Conservation (phyloP, 64 coral and sea anemone genomes). For the Stichodactyla mertensii region DNA sequence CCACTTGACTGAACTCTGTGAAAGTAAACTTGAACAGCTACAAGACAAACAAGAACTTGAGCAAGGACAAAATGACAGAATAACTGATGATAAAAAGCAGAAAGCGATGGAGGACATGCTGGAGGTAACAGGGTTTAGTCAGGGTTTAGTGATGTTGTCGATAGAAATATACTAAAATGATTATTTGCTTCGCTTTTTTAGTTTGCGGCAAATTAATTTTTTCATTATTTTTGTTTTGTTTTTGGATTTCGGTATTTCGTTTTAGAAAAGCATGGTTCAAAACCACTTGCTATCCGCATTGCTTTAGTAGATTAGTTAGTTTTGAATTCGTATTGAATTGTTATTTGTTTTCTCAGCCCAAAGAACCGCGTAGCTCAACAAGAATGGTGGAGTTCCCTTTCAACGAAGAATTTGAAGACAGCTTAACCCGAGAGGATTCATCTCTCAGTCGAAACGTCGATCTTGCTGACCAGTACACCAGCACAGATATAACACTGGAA, state of each 20-base stretch:
- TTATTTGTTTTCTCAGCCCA: background rate
- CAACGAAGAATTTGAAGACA: background rate
- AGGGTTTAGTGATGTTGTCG: background rate
- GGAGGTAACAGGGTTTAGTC: conserved; percentile 1
- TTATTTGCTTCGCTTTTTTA: no score
- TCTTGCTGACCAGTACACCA: background rate
- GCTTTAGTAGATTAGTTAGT: background rate
- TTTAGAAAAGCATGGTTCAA: no score
- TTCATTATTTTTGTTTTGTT: no score
- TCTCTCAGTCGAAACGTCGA: background rate
- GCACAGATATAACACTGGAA: conserved; percentile 36
- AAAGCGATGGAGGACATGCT: background rate
- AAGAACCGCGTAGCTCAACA: background rate
- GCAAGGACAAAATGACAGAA: background rate
- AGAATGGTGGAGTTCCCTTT: background rate
- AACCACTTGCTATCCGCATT: no score
- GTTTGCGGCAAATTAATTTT: no score
- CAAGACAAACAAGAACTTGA: conserved; percentile 7
- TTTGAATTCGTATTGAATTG: background rate
- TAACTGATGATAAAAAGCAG: background rate
- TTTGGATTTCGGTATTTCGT: no score
- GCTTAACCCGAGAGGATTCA: background rate
- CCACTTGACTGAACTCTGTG: background rate
- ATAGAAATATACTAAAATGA: background rate
- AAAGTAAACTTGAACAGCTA: background rate